A percentile compares a stretch with the other conserved stretches of the same genome.
These are phyloP conservation scores for Podarcis siculus DNA, from an alignment of 2,797 vertebrate genomes.

Conservation along the genomic window DNA sequence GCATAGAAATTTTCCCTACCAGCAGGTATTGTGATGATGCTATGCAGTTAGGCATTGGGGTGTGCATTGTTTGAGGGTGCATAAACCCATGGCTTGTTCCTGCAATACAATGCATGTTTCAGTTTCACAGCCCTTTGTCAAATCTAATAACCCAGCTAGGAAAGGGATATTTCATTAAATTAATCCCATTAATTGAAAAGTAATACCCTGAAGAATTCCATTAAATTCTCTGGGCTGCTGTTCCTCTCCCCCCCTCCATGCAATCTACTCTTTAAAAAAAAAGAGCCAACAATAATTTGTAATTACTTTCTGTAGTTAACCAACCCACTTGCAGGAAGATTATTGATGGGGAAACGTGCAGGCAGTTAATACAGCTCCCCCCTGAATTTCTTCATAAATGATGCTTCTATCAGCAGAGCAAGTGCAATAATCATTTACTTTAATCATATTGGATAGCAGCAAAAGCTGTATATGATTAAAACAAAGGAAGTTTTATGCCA, in stretches of 20 bases:
- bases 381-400: constrained; percentile 43
- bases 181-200: background rate
- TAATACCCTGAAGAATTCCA: background rate
- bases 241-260: too few relatives aligned
- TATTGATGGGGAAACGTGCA: constrained; percentile 51
- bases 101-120: background rate
- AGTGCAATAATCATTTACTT: constrained; percentile 44
- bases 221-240: background rate
- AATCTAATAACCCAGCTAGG: background rate
- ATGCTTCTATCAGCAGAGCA: constrained; percentile 52
- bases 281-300: background rate
- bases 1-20: background rate
- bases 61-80: too few relatives aligned
- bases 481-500: constrained; percentile 26
- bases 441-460: constrained; percentile 32
- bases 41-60: background rate
- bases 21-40: background rate
- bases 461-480: constrained; percentile 42
- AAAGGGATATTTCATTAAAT: background rate
- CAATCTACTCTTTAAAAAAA: background rate
- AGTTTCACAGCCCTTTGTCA: background rate
- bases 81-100: too few relatives aligned
- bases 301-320: constrained; percentile 22
- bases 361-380: constrained; percentile 59
- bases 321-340: constrained; percentile 58